Evolutionary conservation across 2,113 vertebrate genomes (phyloP).

Genomic region (Gracilinanus agilis): DNA sequence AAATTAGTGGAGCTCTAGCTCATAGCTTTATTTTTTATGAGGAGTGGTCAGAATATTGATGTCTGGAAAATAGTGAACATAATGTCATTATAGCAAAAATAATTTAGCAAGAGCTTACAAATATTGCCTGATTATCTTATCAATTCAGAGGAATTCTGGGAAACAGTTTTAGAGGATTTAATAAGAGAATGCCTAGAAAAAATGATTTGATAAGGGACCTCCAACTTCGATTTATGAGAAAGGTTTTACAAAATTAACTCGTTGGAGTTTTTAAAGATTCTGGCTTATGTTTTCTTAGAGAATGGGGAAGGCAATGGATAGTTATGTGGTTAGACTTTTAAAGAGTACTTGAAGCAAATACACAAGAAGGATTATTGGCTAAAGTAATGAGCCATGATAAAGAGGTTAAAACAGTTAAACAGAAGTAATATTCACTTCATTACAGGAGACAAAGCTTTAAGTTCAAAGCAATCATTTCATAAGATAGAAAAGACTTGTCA

Average conservation of each 20-base stretch:
- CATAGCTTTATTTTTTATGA: constrained; percentile 23
- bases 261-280: background rate
- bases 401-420: background rate
- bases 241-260: constrained; percentile 41
- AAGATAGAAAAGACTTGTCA: background rate
- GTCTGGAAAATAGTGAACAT: constrained; percentile 39
- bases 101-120: constrained; percentile 56
- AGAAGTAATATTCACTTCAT: constrained; percentile 7
- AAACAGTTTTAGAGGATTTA: constrained; percentile 58
- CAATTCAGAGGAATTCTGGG: constrained; percentile 49
- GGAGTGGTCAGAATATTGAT: constrained; percentile 41
- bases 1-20: constrained; percentile 52
- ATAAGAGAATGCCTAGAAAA: constrained; percentile 38
- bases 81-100: constrained; percentile 47
- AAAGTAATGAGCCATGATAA: constrained; percentile 53
- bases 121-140: constrained; percentile 52
- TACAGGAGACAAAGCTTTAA: background rate
- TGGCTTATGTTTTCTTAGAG: background rate
- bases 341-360: constrained; percentile 35
- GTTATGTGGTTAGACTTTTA: constrained; percentile 13
- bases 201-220: constrained; percentile 53
- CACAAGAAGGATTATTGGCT: constrained; percentile 51
- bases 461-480: constrained; percentile 5
- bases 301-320: background rate
- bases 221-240: constrained; percentile 13